phyloP scores from a whole-genome alignment of 2,797 vertebrate genomes.

The Syndactyla subalaris region DNA sequence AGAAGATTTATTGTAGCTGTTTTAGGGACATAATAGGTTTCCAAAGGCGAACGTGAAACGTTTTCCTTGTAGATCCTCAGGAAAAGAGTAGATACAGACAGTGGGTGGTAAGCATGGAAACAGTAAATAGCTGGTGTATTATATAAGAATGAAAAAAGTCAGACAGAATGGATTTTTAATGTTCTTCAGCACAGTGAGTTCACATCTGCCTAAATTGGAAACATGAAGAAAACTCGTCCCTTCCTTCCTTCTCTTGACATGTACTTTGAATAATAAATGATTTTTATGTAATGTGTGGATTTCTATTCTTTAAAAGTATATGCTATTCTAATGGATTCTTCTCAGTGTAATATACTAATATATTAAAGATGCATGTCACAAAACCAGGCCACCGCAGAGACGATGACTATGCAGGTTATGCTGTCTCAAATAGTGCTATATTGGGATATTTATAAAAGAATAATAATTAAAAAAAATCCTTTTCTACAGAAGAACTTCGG shows the following conservation, averaged over 20 bases:
- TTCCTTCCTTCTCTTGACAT: neutral
- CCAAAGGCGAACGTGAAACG: neutral
- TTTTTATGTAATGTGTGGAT: neutral
- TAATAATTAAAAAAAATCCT: rapidly evolving
- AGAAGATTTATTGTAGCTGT: neutral
- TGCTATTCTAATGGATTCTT: neutral
- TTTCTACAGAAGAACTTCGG: neutral
- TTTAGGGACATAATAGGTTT: neutral
- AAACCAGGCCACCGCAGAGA: neutral
- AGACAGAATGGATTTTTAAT: neutral
- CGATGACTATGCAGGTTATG: neutral
- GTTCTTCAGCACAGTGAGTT: neutral
- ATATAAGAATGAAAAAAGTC: neutral
- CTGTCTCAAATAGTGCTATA: neutral
- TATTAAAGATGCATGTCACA: neutral
- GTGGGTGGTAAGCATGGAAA: neutral
- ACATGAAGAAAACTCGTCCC: neutral
- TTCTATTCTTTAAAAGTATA: neutral
- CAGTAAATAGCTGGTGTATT: neutral
- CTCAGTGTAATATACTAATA: neutral
- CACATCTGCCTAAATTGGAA: neutral
- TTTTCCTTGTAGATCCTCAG: neutral
- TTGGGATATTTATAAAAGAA: neutral
- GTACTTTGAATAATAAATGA: neutral
- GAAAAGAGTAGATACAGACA: neutral